Evolutionary conservation across 53 echinoderm and acorn worm species (phyloP).

Genomic region (Hippasteria phrygiana): DNA sequence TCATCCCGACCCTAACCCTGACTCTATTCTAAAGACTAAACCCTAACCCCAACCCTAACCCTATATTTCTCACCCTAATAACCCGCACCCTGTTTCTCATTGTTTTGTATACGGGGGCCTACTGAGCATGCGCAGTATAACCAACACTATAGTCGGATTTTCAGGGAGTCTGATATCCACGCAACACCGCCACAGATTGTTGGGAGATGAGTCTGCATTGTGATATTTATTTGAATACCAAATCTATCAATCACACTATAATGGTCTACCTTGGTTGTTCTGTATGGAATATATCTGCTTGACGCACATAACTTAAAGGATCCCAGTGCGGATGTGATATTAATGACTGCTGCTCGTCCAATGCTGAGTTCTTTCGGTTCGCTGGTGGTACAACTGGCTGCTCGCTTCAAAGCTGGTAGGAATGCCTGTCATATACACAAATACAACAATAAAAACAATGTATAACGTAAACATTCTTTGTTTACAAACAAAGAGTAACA

Average conservation of each 20-base stretch:
- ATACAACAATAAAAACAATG: background rate
- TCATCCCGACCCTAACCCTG: too few relatives aligned
- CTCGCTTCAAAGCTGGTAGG: constrained; percentile 68
- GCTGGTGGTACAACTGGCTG: constrained; percentile 24
- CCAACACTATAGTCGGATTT: too few relatives aligned
- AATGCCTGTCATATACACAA: constrained; percentile 64
- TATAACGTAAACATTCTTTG: too few relatives aligned
- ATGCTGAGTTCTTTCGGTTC: constrained; percentile 26
- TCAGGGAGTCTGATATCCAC: too few relatives aligned
- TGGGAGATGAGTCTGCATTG: background rate
- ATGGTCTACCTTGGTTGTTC: constrained; percentile 78
- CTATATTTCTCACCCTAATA: too few relatives aligned
- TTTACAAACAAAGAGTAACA: too few relatives aligned
- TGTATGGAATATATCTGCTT: constrained; percentile 72
- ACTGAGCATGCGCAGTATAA: too few relatives aligned
- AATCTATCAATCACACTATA: too few relatives aligned
- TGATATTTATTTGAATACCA: background rate
- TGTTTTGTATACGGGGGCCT: too few relatives aligned
- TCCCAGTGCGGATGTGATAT: constrained; percentile 70
- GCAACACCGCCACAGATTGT: background rate
- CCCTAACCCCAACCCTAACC: too few relatives aligned
- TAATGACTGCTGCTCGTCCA: constrained; percentile 66
- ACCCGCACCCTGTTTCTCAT: too few relatives aligned
- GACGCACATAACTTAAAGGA: constrained; percentile 60
- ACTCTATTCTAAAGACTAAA: too few relatives aligned